phyloP scores from a whole-genome alignment of 1,140 invertebrate species.

The Muscidifurax raptorellus region DNA sequence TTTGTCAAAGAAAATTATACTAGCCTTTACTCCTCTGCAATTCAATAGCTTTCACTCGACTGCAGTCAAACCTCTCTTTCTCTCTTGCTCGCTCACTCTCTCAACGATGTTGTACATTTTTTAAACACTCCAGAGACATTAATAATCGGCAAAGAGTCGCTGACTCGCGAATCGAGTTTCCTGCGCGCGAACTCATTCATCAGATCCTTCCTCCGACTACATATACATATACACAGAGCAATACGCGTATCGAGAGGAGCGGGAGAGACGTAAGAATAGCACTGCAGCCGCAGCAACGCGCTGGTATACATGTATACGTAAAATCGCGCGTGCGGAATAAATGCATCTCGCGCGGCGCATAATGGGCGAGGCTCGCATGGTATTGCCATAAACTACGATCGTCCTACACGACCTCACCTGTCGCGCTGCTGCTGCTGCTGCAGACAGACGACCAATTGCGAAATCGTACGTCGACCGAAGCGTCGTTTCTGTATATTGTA shows the following conservation, averaged over 20 bases:
- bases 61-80: conserved; percentile 15
- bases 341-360: conserved; percentile 61
- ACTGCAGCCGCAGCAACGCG: neutral
- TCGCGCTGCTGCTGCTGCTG: conserved; percentile 56
- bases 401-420: conserved; percentile 72
- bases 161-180: conserved; percentile 40
- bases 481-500: neutral
- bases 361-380: conserved; percentile 68
- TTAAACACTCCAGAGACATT: conserved; percentile 27
- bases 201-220: conserved; percentile 29
- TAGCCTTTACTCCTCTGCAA: conserved; percentile 37
- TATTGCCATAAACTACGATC: conserved; percentile 70
- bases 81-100: neutral
- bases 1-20: conserved; percentile 45
- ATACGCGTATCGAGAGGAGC: conserved; percentile 26
- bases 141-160: conserved; percentile 44
- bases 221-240: neutral
- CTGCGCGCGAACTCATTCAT: conserved; percentile 19
- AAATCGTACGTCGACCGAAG: conserved; percentile 58
- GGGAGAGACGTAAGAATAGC: conserved; percentile 1
- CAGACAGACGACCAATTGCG: conserved; percentile 62
- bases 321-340: conserved; percentile 57
- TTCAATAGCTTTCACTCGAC: conserved; percentile 49
- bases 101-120: conserved; percentile 44
- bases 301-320: conserved; percentile 54